These are phyloP conservation scores for Suillia variegata DNA, from an alignment of 2,888 invertebrate genomes.

Conservation along the genomic window DNA sequence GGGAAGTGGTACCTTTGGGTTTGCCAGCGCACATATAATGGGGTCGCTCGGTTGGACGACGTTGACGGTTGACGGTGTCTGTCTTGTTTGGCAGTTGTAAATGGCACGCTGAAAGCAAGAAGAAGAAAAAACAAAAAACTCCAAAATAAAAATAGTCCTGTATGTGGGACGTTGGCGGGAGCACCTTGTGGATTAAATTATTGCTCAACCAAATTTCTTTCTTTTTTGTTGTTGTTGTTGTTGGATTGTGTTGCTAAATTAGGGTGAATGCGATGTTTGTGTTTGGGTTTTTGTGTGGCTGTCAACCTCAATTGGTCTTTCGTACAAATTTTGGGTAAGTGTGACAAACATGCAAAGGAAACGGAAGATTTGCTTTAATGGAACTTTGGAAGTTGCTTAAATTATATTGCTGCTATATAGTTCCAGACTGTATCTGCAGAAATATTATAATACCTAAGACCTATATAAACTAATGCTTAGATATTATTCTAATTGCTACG, in stretches of 20 bases:
- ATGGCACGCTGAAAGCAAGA: neutral
- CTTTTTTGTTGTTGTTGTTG: neutral
- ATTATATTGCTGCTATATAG: too few species aligned
- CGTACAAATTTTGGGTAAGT: neutral
- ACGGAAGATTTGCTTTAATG: too few species aligned
- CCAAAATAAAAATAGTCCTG: too few species aligned
- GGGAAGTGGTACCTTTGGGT: neutral
- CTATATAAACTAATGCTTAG: too few species aligned
- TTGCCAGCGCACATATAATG: neutral
- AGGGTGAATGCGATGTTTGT: neutral
- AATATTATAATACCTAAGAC: too few species aligned
- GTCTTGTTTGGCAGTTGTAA: constrained; percentile 2
- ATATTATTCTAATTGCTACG: too few species aligned
- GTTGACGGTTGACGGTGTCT: neutral
- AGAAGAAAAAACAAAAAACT: neutral
- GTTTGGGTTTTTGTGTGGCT: neutral
- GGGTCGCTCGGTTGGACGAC: neutral
- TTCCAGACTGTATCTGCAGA: too few species aligned
- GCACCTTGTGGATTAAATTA: constrained; percentile 1
- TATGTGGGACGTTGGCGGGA: too few species aligned
- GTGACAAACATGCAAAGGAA: neutral
- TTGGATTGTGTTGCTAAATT: neutral
- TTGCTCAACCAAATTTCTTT: neutral
- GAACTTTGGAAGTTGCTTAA: too few species aligned
- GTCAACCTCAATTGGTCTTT: neutral